Evolutionary conservation across 2,113 vertebrate genomes (phyloP).

Genomic region (Platysternon megacephalum): DNA sequence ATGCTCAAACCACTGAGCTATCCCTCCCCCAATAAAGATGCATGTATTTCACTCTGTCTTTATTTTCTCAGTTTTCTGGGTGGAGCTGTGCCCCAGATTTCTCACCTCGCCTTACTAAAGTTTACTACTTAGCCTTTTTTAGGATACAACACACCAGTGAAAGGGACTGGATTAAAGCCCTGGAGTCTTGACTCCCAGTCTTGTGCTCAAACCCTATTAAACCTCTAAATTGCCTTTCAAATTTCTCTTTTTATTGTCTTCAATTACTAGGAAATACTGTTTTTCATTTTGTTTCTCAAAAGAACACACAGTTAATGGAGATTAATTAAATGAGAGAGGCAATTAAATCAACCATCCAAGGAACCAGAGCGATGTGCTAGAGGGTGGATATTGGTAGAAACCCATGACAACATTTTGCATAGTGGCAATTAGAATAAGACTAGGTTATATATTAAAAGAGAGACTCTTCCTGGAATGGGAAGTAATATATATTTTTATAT

Average conservation of each 20-base stretch:
- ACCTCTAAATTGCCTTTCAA: neutral
- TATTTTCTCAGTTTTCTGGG: neutral
- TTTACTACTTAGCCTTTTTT: neutral
- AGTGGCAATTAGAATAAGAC: neutral
- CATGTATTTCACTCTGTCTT: neutral
- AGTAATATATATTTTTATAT: neutral
- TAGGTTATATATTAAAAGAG: neutral
- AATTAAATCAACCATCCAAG: constrained; percentile 28
- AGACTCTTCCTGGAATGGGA: neutral
- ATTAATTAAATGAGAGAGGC: constrained; percentile 12
- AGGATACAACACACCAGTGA: neutral
- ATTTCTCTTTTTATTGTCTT: neutral
- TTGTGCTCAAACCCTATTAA: neutral
- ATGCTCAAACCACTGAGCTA: no score
- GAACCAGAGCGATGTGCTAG: neutral
- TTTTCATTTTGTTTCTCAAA: constrained; percentile 16
- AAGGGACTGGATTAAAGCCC: neutral
- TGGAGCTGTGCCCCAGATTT: neutral
- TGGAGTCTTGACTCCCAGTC: neutral
- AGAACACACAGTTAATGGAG: constrained; percentile 7
- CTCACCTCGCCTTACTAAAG: neutral
- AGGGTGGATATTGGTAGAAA: neutral
- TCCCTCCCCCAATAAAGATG: neutral
- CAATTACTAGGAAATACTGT: neutral
- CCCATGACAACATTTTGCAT: neutral